Evolutionary conservation across 2,113 vertebrate species (phyloP).

Genomic region (Corynorhinus townsendii): DNA sequence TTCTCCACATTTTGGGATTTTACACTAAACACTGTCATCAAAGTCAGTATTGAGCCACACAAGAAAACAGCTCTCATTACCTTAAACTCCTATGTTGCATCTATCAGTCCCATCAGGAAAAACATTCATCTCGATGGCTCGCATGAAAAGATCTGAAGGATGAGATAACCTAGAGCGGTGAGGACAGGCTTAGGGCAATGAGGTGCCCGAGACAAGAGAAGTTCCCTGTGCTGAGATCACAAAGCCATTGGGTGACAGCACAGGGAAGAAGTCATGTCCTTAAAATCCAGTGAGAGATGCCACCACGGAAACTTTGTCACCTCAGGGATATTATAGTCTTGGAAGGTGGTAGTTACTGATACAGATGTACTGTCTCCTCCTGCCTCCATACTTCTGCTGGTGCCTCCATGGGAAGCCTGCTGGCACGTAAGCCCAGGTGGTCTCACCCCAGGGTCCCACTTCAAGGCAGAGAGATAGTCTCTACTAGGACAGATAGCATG

Average conservation of each 20-base stretch:
- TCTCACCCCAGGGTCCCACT: background rate
- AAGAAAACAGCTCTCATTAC: background rate
- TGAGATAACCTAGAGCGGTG: background rate
- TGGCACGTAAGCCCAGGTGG: no score
- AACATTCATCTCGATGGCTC: background rate
- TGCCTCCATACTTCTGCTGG: background rate
- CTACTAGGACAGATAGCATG: background rate
- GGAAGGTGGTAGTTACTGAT: background rate
- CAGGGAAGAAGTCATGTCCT: background rate
- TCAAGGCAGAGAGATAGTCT: background rate
- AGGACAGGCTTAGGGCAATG: background rate
- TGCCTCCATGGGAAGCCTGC: background rate
- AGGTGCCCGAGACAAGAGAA: background rate
- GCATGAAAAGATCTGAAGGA: background rate
- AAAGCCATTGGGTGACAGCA: background rate
- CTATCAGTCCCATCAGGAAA: background rate
- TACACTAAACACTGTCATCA: background rate
- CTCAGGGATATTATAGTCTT: background rate
- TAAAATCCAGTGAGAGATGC: background rate
- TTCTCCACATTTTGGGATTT: background rate
- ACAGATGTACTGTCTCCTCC: background rate
- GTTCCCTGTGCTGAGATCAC: background rate
- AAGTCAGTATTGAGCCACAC: background rate
- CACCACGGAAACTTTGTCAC: accelerated
- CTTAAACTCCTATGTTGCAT: background rate